Base-by-base conservation (phyloP, 2,113 vertebrate genomes). In the Paradisaea rubra region DNA sequence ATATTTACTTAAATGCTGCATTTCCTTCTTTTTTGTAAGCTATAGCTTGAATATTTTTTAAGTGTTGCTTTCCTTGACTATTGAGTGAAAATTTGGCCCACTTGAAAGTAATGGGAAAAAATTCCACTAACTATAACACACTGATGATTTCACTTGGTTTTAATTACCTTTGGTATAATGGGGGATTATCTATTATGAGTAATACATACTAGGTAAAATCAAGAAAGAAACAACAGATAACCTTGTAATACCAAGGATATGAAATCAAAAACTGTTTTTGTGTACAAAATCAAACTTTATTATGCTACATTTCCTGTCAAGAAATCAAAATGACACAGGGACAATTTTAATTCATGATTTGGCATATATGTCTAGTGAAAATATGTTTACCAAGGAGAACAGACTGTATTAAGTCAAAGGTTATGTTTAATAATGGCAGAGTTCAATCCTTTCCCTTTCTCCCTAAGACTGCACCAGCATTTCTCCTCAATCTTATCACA, bases 401-500 rank as follows among this genome's bases (percentile, higher is more conserved):
- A 71, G 30, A 25, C 23, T 71, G 25, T 84, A 31, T 63, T 63
- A 85, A 35, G 16, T 79, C 16, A 41, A 85, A 82, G 39, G 7
- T 47, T 95, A 27, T 61, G 56, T 4, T 54, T 76, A 39, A 42
- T 50, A 68, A 52, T 76, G 35, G 20, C 24, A 57, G 53, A 41
- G 9, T 61, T 90, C 28, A 71, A 5, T 15, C n/a, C 5, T 80
- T 85, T 89, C 52, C 49, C 31, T 14, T 45, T 89, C 44, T 91
- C 15, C 13, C 2, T 50, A 64, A 15, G 27, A 56, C 11, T 39
- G 66, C 31, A 73, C 31, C 20, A 70, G 14, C 6, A 1, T 66
- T 86, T 65, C 22, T 59, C 6, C 9, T 89, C 27, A 52, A 5
- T 79, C 14, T 63, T 66, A 31, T 30, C 10, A 44, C 0, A 0